Conservation (phyloP, 2,888 invertebrate species). For the Coelinius sp. region DNA sequence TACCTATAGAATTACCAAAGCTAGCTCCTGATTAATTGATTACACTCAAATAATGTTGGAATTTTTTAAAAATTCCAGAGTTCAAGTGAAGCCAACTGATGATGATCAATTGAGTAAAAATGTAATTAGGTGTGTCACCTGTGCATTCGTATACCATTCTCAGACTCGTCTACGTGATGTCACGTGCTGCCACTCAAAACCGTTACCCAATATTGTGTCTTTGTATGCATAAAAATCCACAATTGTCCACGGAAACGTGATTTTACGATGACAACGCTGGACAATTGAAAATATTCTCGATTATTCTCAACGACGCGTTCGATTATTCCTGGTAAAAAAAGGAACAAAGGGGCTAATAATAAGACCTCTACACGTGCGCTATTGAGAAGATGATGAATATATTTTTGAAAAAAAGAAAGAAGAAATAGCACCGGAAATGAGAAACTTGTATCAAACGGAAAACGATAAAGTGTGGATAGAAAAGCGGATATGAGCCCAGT, state of each 20-base stretch:
- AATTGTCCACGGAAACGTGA: neutral
- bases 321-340: neutral
- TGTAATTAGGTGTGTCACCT: constrained; percentile 47
- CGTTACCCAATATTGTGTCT: constrained; percentile 48
- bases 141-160: constrained; percentile 47
- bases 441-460: neutral
- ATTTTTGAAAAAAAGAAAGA: neutral
- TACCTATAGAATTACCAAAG: neutral
- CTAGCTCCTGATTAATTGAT: neutral
- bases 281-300: neutral
- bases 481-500: constrained; percentile 3
- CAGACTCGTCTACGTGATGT: constrained; percentile 54
- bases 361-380: neutral
- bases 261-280: neutral
- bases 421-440: constrained; percentile 1
- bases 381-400: neutral
- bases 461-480: neutral
- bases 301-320: neutral
- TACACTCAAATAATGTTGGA: neutral
- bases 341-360: neutral
- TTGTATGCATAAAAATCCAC: constrained; percentile 8
- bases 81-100: neutral
- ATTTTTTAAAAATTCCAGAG: neutral
- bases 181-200: constrained; percentile 54
- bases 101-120: constrained; percentile 3